These are phyloP conservation scores for Electrophaes corylata DNA, from an alignment of 2,888 invertebrate genomes.

Conservation along the genomic window DNA sequence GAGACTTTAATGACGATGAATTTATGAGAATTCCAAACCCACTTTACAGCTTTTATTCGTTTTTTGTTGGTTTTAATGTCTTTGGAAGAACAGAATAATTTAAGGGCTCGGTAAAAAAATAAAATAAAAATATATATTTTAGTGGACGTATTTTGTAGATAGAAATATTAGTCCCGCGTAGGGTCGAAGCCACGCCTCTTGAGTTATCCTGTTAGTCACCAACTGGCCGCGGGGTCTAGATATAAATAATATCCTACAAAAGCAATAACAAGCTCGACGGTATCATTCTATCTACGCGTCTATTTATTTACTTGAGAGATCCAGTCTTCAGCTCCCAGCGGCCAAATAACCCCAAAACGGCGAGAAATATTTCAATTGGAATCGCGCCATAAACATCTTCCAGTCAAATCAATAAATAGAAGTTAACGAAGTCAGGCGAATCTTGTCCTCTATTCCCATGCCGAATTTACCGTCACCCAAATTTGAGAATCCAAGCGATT, in stretches of 20 bases:
- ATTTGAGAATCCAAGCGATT: neutral
- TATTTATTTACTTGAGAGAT: constrained; percentile 29
- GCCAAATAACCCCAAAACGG: constrained; percentile 27
- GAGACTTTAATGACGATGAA: constrained; percentile 34
- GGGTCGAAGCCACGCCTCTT: too few species aligned
- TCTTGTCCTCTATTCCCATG: constrained; percentile 37
- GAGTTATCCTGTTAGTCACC: too few species aligned
- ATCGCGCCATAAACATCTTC: constrained; percentile 41
- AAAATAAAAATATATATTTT: too few species aligned
- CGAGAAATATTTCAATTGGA: constrained; percentile 40
- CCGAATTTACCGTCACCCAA: constrained; percentile 10
- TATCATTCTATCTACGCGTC: neutral
- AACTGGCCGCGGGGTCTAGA: neutral
- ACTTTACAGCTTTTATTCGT: constrained; percentile 20
- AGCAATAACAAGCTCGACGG: neutral
- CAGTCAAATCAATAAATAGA: constrained; percentile 44
- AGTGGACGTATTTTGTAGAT: too few species aligned
- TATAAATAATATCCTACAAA: neutral
- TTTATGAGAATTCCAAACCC: constrained; percentile 28
- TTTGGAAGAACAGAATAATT: constrained; percentile 9
- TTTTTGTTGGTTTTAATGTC: constrained; percentile 16
- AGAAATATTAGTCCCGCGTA: too few species aligned
- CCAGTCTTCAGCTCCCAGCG: constrained; percentile 11
- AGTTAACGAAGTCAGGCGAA: constrained; percentile 42
- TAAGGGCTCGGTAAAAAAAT: neutral